These are phyloP conservation scores for Orthosia gothica DNA, from an alignment of 2,888 invertebrate genomes.

Conservation along the genomic window DNA sequence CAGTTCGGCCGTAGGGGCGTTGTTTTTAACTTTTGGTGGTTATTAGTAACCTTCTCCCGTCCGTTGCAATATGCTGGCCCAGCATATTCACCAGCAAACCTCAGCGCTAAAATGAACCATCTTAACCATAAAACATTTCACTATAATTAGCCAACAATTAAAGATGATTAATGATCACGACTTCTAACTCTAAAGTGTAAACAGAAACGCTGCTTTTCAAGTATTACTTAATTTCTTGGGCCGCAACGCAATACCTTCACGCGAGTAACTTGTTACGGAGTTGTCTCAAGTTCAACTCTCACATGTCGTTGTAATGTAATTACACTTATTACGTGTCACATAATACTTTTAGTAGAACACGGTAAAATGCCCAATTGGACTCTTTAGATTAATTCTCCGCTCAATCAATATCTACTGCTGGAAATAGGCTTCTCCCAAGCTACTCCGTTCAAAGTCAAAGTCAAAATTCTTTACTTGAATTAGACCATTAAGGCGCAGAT, in stretches of 20 bases:
- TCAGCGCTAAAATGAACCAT: neutral
- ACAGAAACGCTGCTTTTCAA: slow-evolving; percentile 22
- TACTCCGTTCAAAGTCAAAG: no score
- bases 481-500: no score
- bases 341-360: neutral
- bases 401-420: neutral
- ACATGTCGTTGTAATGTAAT: slow-evolving; percentile 2
- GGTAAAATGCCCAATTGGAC: neutral
- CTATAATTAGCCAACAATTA: slow-evolving; percentile 48
- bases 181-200: slow-evolving; percentile 20
- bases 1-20: neutral
- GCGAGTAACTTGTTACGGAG: neutral
- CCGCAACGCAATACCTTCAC: slow-evolving; percentile 17
- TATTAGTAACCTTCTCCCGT: neutral
- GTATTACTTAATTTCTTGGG: slow-evolving; percentile 33
- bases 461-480: no score
- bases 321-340: neutral
- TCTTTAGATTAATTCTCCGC: neutral
- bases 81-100: neutral
- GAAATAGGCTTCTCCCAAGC: neutral
- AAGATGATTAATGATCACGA: slow-evolving; percentile 57
- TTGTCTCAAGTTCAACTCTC: slow-evolving; percentile 9
- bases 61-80: neutral
- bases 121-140: slow-evolving; percentile 18
- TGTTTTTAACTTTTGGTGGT: neutral